These are phyloP conservation scores for Microvelia longipes DNA, from an alignment of 1,140 invertebrate species.

Conservation along the genomic window DNA sequence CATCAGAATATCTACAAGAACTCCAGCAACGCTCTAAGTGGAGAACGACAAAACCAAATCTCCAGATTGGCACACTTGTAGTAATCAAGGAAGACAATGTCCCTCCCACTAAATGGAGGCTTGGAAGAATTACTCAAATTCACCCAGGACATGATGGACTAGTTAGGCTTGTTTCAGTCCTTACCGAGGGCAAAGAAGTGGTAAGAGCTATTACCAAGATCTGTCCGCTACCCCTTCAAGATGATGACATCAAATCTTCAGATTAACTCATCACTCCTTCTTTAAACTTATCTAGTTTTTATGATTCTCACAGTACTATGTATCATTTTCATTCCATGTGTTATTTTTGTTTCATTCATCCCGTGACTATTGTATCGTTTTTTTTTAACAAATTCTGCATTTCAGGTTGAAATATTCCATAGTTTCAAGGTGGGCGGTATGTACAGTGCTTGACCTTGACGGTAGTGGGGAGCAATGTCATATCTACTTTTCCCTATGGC, in stretches of 20 bases:
- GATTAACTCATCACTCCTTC: background rate
- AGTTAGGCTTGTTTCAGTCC: constrained; percentile 15
- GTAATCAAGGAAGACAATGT: constrained; percentile 5
- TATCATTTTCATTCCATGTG: background rate
- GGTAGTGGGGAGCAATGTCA: too few species aligned
- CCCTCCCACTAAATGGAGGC: constrained; percentile 2
- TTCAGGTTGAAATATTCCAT: background rate
- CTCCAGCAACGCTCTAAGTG: background rate
- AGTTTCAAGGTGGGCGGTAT: background rate
- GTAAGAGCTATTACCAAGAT: background rate
- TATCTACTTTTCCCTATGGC: too few species aligned
- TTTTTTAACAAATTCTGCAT: background rate
- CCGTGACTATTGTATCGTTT: background rate
- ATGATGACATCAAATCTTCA: background rate
- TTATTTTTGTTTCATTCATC: background rate
- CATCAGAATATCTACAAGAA: background rate
- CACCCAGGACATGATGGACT: constrained; percentile 7
- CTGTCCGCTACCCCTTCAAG: background rate
- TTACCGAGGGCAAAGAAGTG: background rate
- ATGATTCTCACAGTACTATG: background rate
- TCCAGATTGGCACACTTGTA: background rate
- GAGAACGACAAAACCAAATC: background rate
- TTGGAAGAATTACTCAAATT: background rate
- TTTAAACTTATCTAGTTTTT: background rate
- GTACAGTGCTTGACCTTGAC: too few species aligned